A percentile compares a stretch with the other conserved stretches of the same genome.
Evolutionary conservation across 2,113 vertebrate species (phyloP).

Genomic region (Sinocyclocheilus anophthalmus): DNA sequence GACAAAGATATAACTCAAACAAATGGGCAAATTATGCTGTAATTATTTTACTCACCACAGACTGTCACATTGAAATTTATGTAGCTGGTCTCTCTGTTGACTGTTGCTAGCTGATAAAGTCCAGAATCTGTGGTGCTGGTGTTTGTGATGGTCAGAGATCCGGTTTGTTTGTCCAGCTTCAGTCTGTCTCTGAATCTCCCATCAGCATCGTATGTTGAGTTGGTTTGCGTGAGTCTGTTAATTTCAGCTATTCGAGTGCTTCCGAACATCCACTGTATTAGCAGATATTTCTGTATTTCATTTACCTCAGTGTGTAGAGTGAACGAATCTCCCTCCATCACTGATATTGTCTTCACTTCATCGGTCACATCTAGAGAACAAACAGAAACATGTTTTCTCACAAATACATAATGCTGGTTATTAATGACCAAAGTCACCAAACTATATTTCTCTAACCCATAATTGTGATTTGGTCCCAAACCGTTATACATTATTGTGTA

Average conservation of each 20-base stretch:
- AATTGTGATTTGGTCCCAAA: too few relatives aligned
- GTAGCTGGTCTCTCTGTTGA: not conserved
- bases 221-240: not conserved
- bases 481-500: not conserved
- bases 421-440: not conserved
- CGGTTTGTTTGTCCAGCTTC: not conserved
- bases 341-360: not conserved
- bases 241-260: not conserved
- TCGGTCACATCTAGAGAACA: not conserved
- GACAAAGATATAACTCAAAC: not conserved
- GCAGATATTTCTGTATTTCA: not conserved
- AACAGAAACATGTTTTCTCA: not conserved
- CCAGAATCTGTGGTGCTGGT: not conserved
- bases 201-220: not conserved
- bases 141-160: not conserved
- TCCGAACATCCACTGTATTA: not conserved
- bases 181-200: not conserved
- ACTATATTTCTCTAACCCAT: not conserved
- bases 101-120: not conserved
- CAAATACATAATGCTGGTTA: not conserved
- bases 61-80: not conserved
- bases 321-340: not conserved
- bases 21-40: not conserved
- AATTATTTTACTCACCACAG: not conserved
- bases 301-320: not conserved